A percentile compares a stretch with the other conserved stretches of the same genome.
Evolutionary conservation across 2,888 invertebrate genomes (phyloP).

Genomic region (Heliconius ethilla): DNA sequence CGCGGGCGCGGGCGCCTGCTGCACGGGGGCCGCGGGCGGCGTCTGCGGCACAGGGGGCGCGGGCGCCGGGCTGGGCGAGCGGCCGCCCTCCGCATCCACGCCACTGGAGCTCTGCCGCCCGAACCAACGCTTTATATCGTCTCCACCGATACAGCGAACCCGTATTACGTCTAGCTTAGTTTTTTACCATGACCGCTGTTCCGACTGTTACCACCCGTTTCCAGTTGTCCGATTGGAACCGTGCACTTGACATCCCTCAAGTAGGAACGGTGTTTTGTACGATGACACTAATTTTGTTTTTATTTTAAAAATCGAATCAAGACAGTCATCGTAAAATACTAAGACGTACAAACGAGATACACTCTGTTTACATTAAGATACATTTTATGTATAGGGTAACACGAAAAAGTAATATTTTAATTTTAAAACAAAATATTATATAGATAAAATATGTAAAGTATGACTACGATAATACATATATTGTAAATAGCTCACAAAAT

Average conservation of each 20-base stretch:
- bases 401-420: not conserved
- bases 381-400: conserved; percentile 8
- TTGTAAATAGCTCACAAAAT: not conserved
- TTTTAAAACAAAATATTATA: not conserved
- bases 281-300: not conserved
- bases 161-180: conserved; percentile 29
- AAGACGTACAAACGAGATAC: conserved; percentile 25
- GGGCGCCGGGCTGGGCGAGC: conserved; percentile 46
- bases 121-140: conserved; percentile 60
- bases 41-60: conserved; percentile 43
- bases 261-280: not conserved
- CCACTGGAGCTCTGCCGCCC: conserved; percentile 69
- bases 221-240: not conserved
- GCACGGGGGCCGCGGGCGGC: conserved; percentile 42
- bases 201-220: not conserved
- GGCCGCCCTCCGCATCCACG: conserved; percentile 57
- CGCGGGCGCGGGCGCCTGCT: conserved; percentile 39
- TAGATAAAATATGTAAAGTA: not conserved
- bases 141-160: conserved; percentile 30
- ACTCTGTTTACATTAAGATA: conserved; percentile 6
- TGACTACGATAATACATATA: conserved; percentile 7
- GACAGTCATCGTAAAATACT: conserved; percentile 28
- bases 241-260: not conserved
- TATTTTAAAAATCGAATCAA: not conserved
- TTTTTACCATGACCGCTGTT: conserved; percentile 33